Base-by-base conservation (phyloP, 2,113 vertebrate genomes). In the Halichoeres trimaculatus region DNA sequence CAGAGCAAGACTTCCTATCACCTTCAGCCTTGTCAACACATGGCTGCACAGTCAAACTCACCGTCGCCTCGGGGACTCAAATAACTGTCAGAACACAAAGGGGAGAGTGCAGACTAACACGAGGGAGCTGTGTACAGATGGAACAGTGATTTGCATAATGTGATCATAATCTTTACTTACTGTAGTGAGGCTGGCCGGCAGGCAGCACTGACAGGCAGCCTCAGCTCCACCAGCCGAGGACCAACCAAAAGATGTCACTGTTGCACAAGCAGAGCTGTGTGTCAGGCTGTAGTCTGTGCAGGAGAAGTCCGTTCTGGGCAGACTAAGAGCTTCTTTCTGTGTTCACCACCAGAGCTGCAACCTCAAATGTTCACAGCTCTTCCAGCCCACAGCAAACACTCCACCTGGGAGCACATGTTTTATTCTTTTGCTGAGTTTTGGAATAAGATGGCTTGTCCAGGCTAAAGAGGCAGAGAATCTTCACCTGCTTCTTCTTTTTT, bases 181-280 rank as follows among this genome's bases (percentile, higher is more conserved):
- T 35, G 58, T 8, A 30, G 76, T 34, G 63, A 2, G 35, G 38
- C 58, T 54, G 63, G 43, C 16, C 9, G 59, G 48, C 60, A 66
- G 51, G 67, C 74, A 43, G 57, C 35, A 4, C 56, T 51, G 12
- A 30, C 51, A 67, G 12, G 47, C 56, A 60, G n/a, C 19, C 17
- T 26, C 36, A 6, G 61, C 43, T 47, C 55, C 53, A 74, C 22
- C 57, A 3, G 24, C 68, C n/a, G 3, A 55, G 40, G 2, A 45
- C 1, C 1, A 22, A 72, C 93, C 94, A 91, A 76, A 78, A 93
- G 93, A 91, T 94, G 93, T 90, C 93, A 90, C 87, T 94, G 93
- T 94, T 93, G 88, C 66, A 92, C 90, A 91, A 82, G 72, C 35
- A 16, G 58, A 30, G 41, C 40, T 2, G 41, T 14, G 8, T 24